Evolutionary conservation across 2,888 invertebrate genomes (phyloP), one percentile per base, ranked within the genome.

Genomic region (Baronia brevicornis): DNA sequence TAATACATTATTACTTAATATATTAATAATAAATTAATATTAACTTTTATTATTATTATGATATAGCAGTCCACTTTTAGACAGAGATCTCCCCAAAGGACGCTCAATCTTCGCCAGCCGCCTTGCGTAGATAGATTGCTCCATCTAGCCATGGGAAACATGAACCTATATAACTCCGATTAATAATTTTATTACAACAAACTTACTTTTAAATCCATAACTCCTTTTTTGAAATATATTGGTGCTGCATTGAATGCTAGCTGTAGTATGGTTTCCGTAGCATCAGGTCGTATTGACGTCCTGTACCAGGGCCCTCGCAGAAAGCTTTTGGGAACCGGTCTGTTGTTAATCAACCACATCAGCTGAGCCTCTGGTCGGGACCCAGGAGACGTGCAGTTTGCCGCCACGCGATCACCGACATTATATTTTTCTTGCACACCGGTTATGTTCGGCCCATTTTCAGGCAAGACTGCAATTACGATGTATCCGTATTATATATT

Each of bases 321-420:
- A 44, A 85, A 72, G 5, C 72, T 66, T 22, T 68, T 63, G 19
- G 86, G 80, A 3, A 86, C 89, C 46, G 89, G 89, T 53, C 89
- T 87, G 22, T 90, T 91, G 68, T 95, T 95, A 64, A 95, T 89
- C 73, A 91, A 89, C 94, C 95, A 95, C 54, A 88, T 89, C 38
- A 95, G 87, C 55, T 90, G 88, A 28, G 93, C 91, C 9, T 90
- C 90, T 2, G 94, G 95, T 45, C 91, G 89, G 15, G 94, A 93
- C 33, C 90, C 87, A 6, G 89, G 87, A 10, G 94, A 91, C 4
- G 92, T 91, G 74, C 95, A 95, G 77, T 94, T 94, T 43, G 93
- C 89, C 43, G 87, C 84, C 14, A 93, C 90, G 26, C 85, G 77
- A 55, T 95, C 94, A 9, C 91, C 91, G 29, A 91, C 85, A 61